These are phyloP conservation scores for Lepidurus arcticus DNA, from an alignment of 1,140 invertebrate species.

Conservation along the genomic window DNA sequence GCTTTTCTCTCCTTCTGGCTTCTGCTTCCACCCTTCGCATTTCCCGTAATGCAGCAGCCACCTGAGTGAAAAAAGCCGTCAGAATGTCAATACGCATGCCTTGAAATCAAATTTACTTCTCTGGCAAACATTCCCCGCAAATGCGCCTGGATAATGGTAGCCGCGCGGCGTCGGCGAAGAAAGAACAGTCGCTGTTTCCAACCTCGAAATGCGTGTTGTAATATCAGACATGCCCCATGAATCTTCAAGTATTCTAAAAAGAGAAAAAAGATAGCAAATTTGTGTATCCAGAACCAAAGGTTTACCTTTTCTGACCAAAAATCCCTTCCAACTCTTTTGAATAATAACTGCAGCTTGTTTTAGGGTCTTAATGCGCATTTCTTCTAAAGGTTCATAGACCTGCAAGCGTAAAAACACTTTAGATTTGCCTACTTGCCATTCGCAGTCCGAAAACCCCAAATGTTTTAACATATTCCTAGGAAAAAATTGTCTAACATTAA, in stretches of 20 bases:
- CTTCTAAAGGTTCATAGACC: slow-evolving; percentile 82
- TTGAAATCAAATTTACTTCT: slow-evolving; percentile 51
- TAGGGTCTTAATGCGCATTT: slow-evolving; percentile 62
- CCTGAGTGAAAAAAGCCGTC: background rate
- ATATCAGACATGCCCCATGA: slow-evolving; percentile 63
- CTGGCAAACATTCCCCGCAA: slow-evolving; percentile 83
- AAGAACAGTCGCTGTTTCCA: slow-evolving; percentile 79
- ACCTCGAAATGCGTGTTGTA: slow-evolving; percentile 80
- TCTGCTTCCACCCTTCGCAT: slow-evolving; percentile 89
- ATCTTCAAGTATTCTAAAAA: slow-evolving; percentile 58
- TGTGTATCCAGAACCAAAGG: slow-evolving; percentile 28
- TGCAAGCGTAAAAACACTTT: slow-evolving; percentile 82
- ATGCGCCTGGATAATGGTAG: slow-evolving; percentile 82
- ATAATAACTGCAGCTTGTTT: slow-evolving; percentile 66
- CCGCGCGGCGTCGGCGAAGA: slow-evolving; percentile 72
- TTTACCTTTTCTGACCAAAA: slow-evolving; percentile 24
- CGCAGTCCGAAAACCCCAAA: slow-evolving; percentile 57
- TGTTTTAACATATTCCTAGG: slow-evolving; percentile 51
- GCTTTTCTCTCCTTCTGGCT: slow-evolving; percentile 68
- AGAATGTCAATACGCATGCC: background rate
- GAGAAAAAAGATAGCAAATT: slow-evolving; percentile 31
- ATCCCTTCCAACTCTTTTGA: slow-evolving; percentile 66
- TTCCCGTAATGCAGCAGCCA: slow-evolving; percentile 72
- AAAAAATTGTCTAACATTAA: slow-evolving; percentile 28
- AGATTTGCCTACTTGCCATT: slow-evolving; percentile 67